A percentile compares a stretch with the other conserved stretches of the same genome.
Conservation (phyloP, 2,888 invertebrate genomes). For the Orthonevra nobilis region DNA sequence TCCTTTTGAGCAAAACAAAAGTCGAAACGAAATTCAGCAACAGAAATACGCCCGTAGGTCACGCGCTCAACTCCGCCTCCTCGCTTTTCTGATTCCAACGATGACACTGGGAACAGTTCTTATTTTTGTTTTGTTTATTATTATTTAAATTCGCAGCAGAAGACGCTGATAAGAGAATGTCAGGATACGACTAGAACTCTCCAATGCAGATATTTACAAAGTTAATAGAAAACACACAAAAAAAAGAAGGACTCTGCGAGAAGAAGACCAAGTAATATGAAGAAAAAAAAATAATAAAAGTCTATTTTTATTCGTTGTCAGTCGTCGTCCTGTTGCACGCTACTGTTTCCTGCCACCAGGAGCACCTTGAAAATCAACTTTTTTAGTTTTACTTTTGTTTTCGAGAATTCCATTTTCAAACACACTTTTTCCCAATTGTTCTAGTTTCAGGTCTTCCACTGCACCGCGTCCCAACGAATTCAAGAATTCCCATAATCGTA, state of each 20-base stretch:
- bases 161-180: constrained; percentile 49
- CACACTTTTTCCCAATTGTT: background rate
- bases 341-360: constrained; percentile 17
- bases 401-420: background rate
- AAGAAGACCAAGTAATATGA: background rate
- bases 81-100: constrained; percentile 11
- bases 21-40: constrained; percentile 58
- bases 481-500: constrained; percentile 52
- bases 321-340: constrained; percentile 37
- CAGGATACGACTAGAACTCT: constrained; percentile 31
- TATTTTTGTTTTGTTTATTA: too few relatives aligned
- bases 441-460: constrained; percentile 20
- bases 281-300: constrained; percentile 54
- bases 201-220: constrained; percentile 55
- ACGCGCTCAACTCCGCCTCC: constrained; percentile 45
- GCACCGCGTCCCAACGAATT: constrained; percentile 32
- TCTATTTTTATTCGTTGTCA: constrained; percentile 19
- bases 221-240: constrained; percentile 54
- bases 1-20: constrained; percentile 36
- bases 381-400: constrained; percentile 47
- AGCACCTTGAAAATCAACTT: constrained; percentile 54
- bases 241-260: constrained; percentile 21
- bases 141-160: constrained; percentile 64
- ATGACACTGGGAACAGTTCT: constrained; percentile 35
- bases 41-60: constrained; percentile 64